Evolutionary conservation across 2,888 invertebrate genomes (phyloP), one percentile per base, ranked within the genome.

Genomic region (Cataglyphis albicans): DNA sequence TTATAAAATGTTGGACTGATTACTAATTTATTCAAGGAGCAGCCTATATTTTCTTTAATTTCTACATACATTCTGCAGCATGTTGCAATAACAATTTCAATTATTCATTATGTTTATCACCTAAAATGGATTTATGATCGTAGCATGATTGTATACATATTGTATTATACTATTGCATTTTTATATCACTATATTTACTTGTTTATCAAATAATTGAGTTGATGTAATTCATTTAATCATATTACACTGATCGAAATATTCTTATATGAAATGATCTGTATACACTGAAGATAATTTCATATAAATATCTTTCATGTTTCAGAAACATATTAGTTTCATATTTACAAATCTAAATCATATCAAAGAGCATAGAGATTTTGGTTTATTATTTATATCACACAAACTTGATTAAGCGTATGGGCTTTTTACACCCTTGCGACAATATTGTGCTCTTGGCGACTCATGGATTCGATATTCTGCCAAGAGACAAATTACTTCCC

Each of bases 331-430:
- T n/a, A 52, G 25, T 41, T 21, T 41, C 25, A 4, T 76, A 76
- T 76, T 76, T 76, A 76, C 67, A 76, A 76, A 55, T 41, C 48
- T 76, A 12, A 67, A 29, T 67, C 10, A 21, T 74, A 64, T 74
- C 12, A 29, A 52, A 52, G 67, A 15, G 15, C 3, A n/a, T 15
- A 55, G 5, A 52, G 63, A 63, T 63, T 64, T 64, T 18, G 25
- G 38, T n/a, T 67, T 38, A 52, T 64, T 32, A 38, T 21, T 6
- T 52, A 75, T 52, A 52, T 55, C 38, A 76, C 25, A 75, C 21
- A 55, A 55, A 52, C n/a, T 67, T 55, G n/a, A 55, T n/a, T 75
- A 55, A 65, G 29, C 64, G 2, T 25, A 25, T 41, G 6, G 3
- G 6, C 35, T 52, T 38, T 29, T 29, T 41, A 67, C 4, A 3